Conservation (phyloP, 2,113 vertebrate species). For the Platycercus adscitus region DNA sequence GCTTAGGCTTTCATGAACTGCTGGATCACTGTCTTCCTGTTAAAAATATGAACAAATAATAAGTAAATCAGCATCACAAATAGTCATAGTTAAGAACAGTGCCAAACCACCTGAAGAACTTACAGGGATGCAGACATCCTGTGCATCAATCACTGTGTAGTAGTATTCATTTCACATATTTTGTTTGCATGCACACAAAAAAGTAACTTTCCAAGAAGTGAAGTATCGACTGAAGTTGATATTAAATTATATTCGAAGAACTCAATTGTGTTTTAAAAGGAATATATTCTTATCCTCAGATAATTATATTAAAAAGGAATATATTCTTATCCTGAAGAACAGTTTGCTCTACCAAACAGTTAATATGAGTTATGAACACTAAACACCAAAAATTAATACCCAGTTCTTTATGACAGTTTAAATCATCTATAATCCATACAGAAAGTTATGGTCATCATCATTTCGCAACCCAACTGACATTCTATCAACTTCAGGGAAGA, state of each 20-base stretch:
- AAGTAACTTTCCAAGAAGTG: not conserved
- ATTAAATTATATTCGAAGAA: not conserved
- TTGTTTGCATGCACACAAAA: not conserved
- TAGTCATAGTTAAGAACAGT: not conserved
- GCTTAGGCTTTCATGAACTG: conserved; percentile 91
- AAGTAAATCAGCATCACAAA: not conserved
- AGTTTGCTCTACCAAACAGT: not conserved
- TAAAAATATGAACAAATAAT: not conserved
- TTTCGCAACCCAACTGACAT: not conserved
- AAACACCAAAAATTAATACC: not conserved
- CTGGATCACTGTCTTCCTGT: conserved; percentile 92
- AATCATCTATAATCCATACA: not conserved
- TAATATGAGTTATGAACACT: not conserved
- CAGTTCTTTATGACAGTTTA: not conserved
- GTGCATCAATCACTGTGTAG: not conserved
- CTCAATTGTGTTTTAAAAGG: not conserved
- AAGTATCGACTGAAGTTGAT: not conserved
- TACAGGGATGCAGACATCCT: too few species aligned
- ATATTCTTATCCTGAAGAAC: not conserved
- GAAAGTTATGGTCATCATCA: not conserved
- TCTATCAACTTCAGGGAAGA: not conserved
- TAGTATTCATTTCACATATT: not conserved
- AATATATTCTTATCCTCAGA: not conserved
- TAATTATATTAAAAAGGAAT: not conserved
- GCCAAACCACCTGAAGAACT: not conserved